Conservation (phyloP, 2,113 vertebrate genomes). For the Tachysurus vachellii region DNA sequence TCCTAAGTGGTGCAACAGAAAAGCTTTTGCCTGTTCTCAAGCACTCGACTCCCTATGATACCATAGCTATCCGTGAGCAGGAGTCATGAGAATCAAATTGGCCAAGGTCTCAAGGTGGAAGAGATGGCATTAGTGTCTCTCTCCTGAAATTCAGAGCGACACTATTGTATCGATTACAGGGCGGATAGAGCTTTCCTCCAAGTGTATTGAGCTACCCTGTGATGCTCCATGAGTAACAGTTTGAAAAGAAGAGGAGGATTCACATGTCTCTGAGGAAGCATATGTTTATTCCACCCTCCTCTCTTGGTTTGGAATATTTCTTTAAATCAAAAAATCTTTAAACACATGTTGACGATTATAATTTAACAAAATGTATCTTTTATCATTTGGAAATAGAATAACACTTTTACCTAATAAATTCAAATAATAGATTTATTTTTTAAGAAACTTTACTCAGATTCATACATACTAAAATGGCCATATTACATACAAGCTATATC, state of each 20-base stretch:
- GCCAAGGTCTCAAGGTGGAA: neutral
- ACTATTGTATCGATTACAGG: neutral
- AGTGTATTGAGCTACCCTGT: neutral
- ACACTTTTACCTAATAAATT: conserved; percentile 40
- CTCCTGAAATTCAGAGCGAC: neutral
- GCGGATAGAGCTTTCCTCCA: neutral
- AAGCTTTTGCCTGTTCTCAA: neutral
- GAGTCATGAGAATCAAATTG: neutral
- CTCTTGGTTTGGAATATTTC: neutral
- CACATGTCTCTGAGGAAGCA: neutral
- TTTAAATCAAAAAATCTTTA: neutral
- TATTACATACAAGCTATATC: conserved; percentile 31
- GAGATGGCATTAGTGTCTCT: neutral
- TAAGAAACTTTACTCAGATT: conserved; percentile 27
- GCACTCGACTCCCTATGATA: neutral
- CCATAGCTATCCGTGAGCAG: neutral
- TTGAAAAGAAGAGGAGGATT: neutral
- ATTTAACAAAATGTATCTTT: conserved; percentile 50
- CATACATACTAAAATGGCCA: conserved; percentile 14
- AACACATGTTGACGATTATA: conserved; percentile 28
- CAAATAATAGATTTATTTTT: conserved; percentile 39
- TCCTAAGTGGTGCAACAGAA: neutral
- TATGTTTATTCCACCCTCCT: neutral
- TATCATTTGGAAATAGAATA: conserved; percentile 45
- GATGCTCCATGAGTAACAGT: neutral